Evolutionary conservation across 2,797 vertebrate species (phyloP), one percentile per base, ranked within the genome.

Genomic region (Sebastes matsubarae): DNA sequence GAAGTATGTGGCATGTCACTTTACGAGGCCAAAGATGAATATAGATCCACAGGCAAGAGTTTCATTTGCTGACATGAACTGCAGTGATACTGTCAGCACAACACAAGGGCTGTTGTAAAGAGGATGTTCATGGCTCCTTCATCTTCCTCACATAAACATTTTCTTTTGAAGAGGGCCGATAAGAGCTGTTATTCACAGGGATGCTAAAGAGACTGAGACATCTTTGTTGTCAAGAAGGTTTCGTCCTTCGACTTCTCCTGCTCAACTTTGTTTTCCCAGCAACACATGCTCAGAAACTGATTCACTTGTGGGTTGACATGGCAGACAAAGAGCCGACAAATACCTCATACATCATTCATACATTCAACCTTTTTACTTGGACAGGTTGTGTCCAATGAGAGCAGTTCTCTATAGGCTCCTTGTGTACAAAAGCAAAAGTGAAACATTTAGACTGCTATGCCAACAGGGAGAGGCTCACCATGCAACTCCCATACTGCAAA

Each of bases 91-190:
- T 84, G 58, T 90, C 69, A 72, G 63, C 27, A 13, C 6, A 27
- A 77, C 27, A 58, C 61, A 75, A 68, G 54, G 54, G 57, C 71
- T 72, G 25, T 42, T 60, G 50, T 27, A 38, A 24, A 63, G n/a
- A 80, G 16, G 58, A 77, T 58, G 71, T 68, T 71, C 30, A n/a
- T 50, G 63, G n/a, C 74, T 75, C 59, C 38, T 57, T 88, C 66
- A 61, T 72, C 68, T 66, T 54, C 72, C 29, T 72, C 77, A 64
- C 63, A 25, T 46, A 12, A 11, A 71, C 9, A 6, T 80, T 29
- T 82, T 60, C 65, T 81, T 87, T 77, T 80, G 67, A 86, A 83
- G 59, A 76, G 18, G 5, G 27, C 50, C 38, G 73, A 69, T 64
- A 59, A 80, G 79, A 81, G 46, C 63, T 13, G 67, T 65, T 79